Conservation (phyloP, 1,140 invertebrate species). For the Lepidurus arcticus region DNA sequence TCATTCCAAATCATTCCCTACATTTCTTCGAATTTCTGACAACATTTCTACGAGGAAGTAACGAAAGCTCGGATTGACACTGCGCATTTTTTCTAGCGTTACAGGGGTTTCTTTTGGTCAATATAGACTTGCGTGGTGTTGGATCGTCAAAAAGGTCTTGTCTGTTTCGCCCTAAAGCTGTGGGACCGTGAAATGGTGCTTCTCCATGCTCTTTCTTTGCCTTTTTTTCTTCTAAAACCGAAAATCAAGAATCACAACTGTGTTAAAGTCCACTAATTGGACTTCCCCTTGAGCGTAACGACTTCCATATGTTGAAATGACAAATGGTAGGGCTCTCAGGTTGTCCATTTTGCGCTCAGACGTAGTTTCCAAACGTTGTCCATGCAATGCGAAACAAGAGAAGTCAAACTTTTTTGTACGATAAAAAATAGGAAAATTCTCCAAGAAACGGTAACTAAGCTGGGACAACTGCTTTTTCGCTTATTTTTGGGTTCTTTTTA, state of each 20-base stretch:
- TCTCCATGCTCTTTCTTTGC: background rate
- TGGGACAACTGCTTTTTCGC: background rate
- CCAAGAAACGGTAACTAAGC: background rate
- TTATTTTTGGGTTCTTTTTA: background rate
- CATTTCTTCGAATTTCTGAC: slow-evolving; percentile 28
- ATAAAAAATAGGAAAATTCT: background rate
- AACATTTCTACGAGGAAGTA: background rate
- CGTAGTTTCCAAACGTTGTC: background rate
- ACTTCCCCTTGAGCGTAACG: slow-evolving; percentile 20
- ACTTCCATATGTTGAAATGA: slow-evolving; percentile 16
- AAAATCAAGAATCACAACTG: slow-evolving; percentile 15
- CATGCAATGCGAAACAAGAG: background rate
- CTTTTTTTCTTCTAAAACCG: background rate
- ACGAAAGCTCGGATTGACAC: background rate
- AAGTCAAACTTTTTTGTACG: background rate
- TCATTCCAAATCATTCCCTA: too few species aligned
- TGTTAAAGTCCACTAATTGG: slow-evolving; percentile 22
- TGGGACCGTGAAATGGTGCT: slow-evolving; percentile 17
- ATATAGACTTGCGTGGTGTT: slow-evolving; percentile 15
- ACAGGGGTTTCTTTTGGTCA: background rate
- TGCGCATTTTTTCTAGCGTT: background rate
- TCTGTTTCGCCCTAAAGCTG: background rate
- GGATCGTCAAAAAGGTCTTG: background rate
- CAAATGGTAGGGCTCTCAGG: background rate
- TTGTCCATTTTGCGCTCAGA: background rate